Evolutionary conservation across 2,888 invertebrate genomes (phyloP).

Genomic region (Pasiphila rectangulata): DNA sequence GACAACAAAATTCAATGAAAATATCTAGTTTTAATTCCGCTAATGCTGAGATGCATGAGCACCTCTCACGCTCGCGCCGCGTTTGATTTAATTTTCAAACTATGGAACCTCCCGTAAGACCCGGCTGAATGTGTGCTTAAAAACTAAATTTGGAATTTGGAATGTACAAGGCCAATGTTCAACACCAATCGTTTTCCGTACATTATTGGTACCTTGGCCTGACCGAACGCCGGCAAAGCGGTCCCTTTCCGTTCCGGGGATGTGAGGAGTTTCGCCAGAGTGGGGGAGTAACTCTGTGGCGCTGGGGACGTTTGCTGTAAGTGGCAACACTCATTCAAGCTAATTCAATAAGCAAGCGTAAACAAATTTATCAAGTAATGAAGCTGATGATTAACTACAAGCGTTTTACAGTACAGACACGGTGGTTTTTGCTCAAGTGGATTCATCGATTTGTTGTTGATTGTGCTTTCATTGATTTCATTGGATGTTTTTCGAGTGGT

Average conservation of each 20-base stretch:
- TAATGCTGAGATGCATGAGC: too few relatives aligned
- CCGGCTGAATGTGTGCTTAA: slow-evolving; percentile 45
- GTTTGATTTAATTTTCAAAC: background rate
- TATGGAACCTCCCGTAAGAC: slow-evolving; percentile 11
- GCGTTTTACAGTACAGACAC: slow-evolving; percentile 16
- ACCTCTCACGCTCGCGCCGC: too few relatives aligned
- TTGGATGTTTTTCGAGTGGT: too few relatives aligned
- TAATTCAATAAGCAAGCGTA: slow-evolving; percentile 38
- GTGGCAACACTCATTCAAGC: slow-evolving; percentile 78
- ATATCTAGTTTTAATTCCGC: too few relatives aligned
- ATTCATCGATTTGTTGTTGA: too few relatives aligned
- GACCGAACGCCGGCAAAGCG: slow-evolving; percentile 75
- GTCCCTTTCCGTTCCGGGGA: slow-evolving; percentile 80
- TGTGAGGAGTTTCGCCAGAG: slow-evolving; percentile 89
- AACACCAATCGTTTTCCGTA: slow-evolving; percentile 69
- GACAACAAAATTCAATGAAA: too few relatives aligned
- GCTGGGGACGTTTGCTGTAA: slow-evolving; percentile 78
- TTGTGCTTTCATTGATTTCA: too few relatives aligned
- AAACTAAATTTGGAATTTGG: slow-evolving; percentile 77
- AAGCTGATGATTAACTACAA: slow-evolving; percentile 35
- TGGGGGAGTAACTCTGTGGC: slow-evolving; percentile 87
- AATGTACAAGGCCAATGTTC: slow-evolving; percentile 74
- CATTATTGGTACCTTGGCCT: slow-evolving; percentile 76
- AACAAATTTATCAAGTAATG: slow-evolving; percentile 22
- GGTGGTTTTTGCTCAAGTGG: slow-evolving; percentile 1